Base-by-base conservation (phyloP, 2,797 vertebrate species). In the Eulemur coronatus region DNA sequence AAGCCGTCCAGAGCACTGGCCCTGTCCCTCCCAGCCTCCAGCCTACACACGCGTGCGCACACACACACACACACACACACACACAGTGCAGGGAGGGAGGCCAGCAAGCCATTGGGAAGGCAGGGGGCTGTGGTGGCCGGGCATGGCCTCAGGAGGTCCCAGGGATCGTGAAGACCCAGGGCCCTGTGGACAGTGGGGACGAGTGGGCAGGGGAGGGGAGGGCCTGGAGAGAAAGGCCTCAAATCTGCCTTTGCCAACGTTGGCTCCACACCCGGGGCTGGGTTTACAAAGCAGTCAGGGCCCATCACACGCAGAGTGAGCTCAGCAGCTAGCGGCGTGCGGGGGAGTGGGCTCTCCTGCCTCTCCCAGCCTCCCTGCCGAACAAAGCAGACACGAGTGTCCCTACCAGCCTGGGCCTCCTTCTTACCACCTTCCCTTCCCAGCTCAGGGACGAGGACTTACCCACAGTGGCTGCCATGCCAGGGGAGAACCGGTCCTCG, bases 381-480 rank as follows among this genome's bases (percentile, higher is more conserved):
- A 5, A 5, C 18, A 65, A 7, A 50, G 52, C 0, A 15, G 67
- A 63, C 1, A 2, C 1, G 0, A 22, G 22, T 3, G 10, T 18
- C 78, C 57, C 63, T 12, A 43, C 38, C 7, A 18, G 26, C 43
- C 18, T 2, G 5, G n/a, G 35, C 9, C 41, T 46, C 28, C 46
- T 86, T 24, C 85, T 73, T 35, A 70, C 55, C 33, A 9, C 9
- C 2, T 13, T 33, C 20, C 75, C 14, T 61, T 59, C 30, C 50
- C 33, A 41, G 48, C 41, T 28, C 26, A 8, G 6, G 63, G 65
- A 1, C 0, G 13, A 81, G 84, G 75, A 98, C 99, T 98, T 95
- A 99, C 99, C 99, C 78, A 99, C 99, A 41, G 99, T 99, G 84
- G 99, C 99, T 7, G 98, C 99, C 33, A 99, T 99, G 93, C 99